phyloP scores from a whole-genome alignment of 1,140 invertebrate genomes.

The Sinella curviseta region DNA sequence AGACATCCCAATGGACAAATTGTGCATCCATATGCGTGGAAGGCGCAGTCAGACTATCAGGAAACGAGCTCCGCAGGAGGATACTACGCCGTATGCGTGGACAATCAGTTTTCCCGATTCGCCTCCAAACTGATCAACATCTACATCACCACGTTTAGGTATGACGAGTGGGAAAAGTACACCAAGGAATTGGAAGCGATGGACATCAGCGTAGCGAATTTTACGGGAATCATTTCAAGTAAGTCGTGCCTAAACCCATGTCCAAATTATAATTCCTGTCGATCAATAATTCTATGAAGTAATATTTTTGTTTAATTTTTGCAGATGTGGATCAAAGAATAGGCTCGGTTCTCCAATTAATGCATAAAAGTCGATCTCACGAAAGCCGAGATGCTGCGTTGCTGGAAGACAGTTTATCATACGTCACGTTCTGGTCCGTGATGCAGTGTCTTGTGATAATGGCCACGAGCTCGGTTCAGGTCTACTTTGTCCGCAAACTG shows the following conservation, averaged over 20 bases:
- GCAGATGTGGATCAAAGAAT: slow-evolving; percentile 46
- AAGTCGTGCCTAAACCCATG: slow-evolving; percentile 38
- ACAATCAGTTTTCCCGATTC: slow-evolving; percentile 92
- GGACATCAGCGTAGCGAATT: slow-evolving; percentile 84
- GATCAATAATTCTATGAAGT: background rate
- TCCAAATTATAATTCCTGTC: background rate
- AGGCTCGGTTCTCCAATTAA: slow-evolving; percentile 42
- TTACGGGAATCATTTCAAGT: slow-evolving; percentile 62
- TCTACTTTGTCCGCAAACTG: slow-evolving; percentile 48
- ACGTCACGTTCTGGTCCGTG: slow-evolving; percentile 49
- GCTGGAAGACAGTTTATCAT: slow-evolving; percentile 45
- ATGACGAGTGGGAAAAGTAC: slow-evolving; percentile 91
- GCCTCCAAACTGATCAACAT: slow-evolving; percentile 88
- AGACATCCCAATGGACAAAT: slow-evolving; percentile 78
- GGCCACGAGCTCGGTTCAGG: slow-evolving; percentile 41
- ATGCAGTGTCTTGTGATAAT: slow-evolving; percentile 47
- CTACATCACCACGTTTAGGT: slow-evolving; percentile 87
- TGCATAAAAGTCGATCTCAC: slow-evolving; percentile 42
- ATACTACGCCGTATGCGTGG: slow-evolving; percentile 90
- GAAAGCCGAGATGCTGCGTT: slow-evolving; percentile 47
- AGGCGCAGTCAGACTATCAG: slow-evolving; percentile 80
- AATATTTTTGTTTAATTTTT: background rate
- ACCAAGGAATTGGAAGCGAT: slow-evolving; percentile 83
- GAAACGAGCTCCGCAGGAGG: slow-evolving; percentile 75
- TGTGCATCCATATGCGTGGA: slow-evolving; percentile 87